A percentile compares a stretch with the other conserved stretches of the same genome.
phyloP scores from a whole-genome alignment of 2,888 invertebrate genomes.

The Spodoptera littoralis region DNA sequence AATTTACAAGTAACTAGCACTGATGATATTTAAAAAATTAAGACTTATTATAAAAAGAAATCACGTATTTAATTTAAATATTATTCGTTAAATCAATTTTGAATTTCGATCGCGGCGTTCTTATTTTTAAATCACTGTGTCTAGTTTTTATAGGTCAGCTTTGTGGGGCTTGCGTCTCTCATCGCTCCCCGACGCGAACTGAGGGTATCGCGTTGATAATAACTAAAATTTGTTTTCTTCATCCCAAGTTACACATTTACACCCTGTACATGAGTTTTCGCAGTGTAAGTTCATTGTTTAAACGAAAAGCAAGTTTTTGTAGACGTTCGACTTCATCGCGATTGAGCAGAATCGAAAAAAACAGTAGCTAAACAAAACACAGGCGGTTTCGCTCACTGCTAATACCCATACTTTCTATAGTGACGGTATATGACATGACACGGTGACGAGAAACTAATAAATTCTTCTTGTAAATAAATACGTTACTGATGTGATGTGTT shows the following conservation, averaged over 20 bases:
- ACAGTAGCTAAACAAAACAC: constrained; percentile 63
- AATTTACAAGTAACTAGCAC: background rate
- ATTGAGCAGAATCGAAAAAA: constrained; percentile 71
- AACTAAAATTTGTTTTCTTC: constrained; percentile 16
- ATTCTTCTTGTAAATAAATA: background rate
- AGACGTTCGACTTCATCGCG: constrained; percentile 67
- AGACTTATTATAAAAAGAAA: no score
- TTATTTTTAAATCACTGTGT: constrained; percentile 38
- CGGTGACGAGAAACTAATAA: constrained; percentile 22
- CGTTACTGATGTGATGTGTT: no score
- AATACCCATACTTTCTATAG: constrained; percentile 63
- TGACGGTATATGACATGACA: constrained; percentile 61
- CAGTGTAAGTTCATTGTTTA: constrained; percentile 81
- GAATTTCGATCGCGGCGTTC: constrained; percentile 11
- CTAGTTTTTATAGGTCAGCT: constrained; percentile 33
- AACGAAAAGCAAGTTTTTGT: constrained; percentile 68
- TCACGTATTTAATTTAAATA: background rate
- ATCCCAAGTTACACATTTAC: constrained; percentile 33
- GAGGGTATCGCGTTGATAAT: constrained; percentile 36
- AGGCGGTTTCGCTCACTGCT: constrained; percentile 77
- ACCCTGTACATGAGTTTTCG: constrained; percentile 63
- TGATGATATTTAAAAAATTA: background rate
- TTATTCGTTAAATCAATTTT: constrained; percentile 7
- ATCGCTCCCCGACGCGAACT: constrained; percentile 54
- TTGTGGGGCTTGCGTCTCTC: constrained; percentile 48